Conservation (phyloP, 2,888 invertebrate species). For the Gandaritis pyraliata region DNA sequence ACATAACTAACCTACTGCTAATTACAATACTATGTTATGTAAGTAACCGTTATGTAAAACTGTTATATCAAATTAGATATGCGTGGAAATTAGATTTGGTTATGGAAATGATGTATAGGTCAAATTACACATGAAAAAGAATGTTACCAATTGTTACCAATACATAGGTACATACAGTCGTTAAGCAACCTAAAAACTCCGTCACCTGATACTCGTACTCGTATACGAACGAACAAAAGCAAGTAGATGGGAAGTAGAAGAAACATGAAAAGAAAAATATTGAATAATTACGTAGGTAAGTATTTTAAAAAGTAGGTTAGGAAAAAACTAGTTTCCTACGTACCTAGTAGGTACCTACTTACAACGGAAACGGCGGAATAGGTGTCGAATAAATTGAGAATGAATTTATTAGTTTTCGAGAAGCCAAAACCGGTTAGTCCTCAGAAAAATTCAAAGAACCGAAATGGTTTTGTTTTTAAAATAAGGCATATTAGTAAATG, state of each 20-base stretch:
- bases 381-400: not conserved
- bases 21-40: conserved; percentile 29
- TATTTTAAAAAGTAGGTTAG: too few species aligned
- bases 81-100: conserved; percentile 22
- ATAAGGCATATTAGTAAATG: conserved; percentile 8
- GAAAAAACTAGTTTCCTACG: too few species aligned
- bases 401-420: not conserved
- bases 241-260: too few species aligned
- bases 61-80: conserved; percentile 27
- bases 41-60: conserved; percentile 31
- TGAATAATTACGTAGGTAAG: too few species aligned
- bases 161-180: too few species aligned
- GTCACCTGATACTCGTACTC: too few species aligned
- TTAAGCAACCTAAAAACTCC: too few species aligned
- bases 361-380: not conserved
- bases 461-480: conserved; percentile 18
- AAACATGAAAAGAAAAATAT: too few species aligned
- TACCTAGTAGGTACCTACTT: too few species aligned
- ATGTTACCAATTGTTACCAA: too few species aligned
- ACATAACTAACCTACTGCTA: conserved; percentile 18
- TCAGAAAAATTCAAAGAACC: conserved; percentile 15
- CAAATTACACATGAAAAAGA: too few species aligned
- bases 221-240: too few species aligned
- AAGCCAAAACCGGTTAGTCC: conserved; percentile 20
- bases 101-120: conserved; percentile 1